Percentiles rank a stretch among this genome's conserved stretches.
phyloP scores from a whole-genome alignment of 2,113 vertebrate species.

The Okapia johnstoni region DNA sequence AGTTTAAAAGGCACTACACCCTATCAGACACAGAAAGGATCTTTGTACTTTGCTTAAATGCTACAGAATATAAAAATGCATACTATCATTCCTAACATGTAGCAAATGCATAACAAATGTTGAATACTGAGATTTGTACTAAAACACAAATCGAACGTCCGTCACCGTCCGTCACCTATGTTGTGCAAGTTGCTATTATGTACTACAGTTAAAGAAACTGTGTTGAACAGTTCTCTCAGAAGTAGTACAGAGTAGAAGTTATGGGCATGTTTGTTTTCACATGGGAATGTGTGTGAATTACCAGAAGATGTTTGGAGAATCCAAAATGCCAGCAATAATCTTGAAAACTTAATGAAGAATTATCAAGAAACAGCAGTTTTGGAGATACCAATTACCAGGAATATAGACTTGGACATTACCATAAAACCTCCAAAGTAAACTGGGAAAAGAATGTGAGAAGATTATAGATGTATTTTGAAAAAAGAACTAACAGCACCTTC shows the following conservation, averaged over 20 bases:
- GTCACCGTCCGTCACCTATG: background rate
- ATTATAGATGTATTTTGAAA: background rate
- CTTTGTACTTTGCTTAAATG: background rate
- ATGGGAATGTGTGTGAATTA: background rate
- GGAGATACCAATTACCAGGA: background rate
- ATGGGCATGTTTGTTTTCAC: background rate
- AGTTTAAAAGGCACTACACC: background rate
- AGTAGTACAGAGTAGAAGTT: background rate
- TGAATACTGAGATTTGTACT: background rate
- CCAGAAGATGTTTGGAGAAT: background rate
- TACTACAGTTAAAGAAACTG: background rate
- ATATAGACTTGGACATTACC: background rate
- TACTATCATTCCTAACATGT: background rate
- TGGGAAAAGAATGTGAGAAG: background rate
- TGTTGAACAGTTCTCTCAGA: background rate
- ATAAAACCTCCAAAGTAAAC: background rate
- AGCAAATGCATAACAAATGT: background rate
- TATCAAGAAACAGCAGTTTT: conserved; percentile 1
- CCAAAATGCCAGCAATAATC: background rate
- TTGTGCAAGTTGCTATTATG: background rate
- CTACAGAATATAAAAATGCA: background rate
- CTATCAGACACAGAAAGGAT: background rate
- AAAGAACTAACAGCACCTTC: background rate
- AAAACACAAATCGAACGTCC: background rate
- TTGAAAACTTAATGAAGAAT: background rate